Percentiles rank a stretch among this genome's conserved stretches.
Conservation (phyloP, 2,797 vertebrate genomes). For the Remorina albescens region DNA sequence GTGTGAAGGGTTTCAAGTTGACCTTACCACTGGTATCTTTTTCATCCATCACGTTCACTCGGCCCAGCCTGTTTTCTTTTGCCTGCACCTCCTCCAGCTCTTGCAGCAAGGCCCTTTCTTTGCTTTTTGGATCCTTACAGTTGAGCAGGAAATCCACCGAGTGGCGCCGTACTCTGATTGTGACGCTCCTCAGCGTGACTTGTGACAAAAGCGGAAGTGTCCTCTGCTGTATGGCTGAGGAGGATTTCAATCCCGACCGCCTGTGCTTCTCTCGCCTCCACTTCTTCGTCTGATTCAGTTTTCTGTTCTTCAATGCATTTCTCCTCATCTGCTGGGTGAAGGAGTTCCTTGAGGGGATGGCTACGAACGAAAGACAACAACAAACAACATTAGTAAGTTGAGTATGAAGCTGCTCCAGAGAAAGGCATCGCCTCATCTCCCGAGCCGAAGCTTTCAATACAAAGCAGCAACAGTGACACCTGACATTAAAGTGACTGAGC, state of each 20-base stretch:
- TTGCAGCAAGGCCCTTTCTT: conserved; percentile 76
- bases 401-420: conserved; percentile 1
- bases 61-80: conserved; percentile 27
- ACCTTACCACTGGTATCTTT: conserved; percentile 48
- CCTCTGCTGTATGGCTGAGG: conserved; percentile 37
- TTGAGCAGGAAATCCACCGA: conserved; percentile 80
- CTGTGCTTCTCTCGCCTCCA: conserved; percentile 80
- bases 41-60: conserved; percentile 29
- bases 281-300: conserved; percentile 77
- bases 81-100: conserved; percentile 73
- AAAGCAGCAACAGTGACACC: background rate
- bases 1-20: conserved; percentile 74
- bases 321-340: conserved; percentile 86
- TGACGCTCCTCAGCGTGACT: conserved; percentile 75
- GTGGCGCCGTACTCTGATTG: conserved; percentile 81
- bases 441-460: background rate
- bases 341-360: conserved; percentile 85
- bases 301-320: conserved; percentile 82
- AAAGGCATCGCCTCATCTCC: conserved; percentile 4
- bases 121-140: conserved; percentile 82
- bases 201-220: conserved; percentile 63
- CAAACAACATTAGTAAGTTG: conserved; percentile 34
- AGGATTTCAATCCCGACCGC: conserved; percentile 57
- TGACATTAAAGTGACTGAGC: background rate
- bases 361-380: conserved; percentile 68